Evolutionary conservation across 2,888 invertebrate genomes (phyloP).

Genomic region (Megalurothrips usitatus): DNA sequence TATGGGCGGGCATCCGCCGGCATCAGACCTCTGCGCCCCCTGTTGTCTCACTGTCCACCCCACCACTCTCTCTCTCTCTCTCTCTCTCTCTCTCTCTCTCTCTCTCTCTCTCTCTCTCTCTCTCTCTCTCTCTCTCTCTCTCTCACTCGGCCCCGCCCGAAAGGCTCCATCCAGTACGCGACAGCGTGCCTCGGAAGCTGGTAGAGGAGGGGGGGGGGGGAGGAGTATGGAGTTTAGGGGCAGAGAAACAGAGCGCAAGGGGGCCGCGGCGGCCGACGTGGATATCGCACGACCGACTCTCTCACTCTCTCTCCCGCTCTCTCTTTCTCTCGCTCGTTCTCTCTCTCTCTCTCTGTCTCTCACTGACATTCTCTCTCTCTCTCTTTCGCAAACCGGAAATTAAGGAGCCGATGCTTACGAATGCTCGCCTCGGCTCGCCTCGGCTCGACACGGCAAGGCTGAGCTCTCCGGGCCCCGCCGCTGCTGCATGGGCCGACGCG

Average conservation of each 20-base stretch:
- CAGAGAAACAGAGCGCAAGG: background rate
- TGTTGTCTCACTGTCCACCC: too few relatives aligned
- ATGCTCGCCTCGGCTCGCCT: conserved; percentile 11
- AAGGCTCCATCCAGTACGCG: background rate
- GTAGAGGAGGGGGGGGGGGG: background rate
- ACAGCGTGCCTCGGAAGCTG: background rate
- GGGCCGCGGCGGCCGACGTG: background rate
- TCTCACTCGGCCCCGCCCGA: too few relatives aligned
- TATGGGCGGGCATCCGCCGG: too few relatives aligned
- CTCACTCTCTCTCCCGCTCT: background rate
- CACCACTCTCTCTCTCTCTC: too few relatives aligned
- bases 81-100: too few relatives aligned
- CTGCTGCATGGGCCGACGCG: too few relatives aligned
- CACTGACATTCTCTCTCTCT: too few relatives aligned
- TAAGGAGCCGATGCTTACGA: conserved; percentile 20
- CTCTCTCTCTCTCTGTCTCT: too few relatives aligned
- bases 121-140: too few relatives aligned
- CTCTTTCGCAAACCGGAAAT: background rate
- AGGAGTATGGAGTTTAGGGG: background rate
- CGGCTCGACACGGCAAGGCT: background rate
- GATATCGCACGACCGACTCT: conserved; percentile 2
- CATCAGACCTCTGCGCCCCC: too few relatives aligned
- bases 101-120: too few relatives aligned
- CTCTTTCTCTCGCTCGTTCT: too few relatives aligned
- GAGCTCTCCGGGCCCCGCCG: background rate